phyloP scores from a whole-genome alignment of 2,888 invertebrate genomes.

The Thecocarcelia acutangulata region DNA sequence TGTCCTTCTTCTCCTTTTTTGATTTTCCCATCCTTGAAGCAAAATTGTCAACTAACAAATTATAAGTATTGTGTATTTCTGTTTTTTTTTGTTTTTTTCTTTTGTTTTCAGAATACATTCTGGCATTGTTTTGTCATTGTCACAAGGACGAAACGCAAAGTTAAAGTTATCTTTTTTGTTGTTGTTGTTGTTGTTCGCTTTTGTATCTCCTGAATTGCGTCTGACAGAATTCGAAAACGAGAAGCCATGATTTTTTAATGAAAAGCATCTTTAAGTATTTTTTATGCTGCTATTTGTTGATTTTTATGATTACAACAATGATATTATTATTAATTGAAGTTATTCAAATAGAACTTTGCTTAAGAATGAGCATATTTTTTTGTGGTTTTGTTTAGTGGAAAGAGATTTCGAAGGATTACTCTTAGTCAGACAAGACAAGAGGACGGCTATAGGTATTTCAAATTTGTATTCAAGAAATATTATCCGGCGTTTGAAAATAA shows the following conservation, averaged over 20 bases:
- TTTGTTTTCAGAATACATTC: constrained; percentile 2
- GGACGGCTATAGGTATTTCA: too few relatives aligned
- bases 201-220: constrained; percentile 34
- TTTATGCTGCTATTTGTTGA: constrained; percentile 17
- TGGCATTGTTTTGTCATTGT: constrained; percentile 44
- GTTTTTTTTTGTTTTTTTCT: neutral
- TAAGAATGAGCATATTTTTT: neutral
- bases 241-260: constrained; percentile 27
- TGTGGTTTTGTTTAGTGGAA: too few relatives aligned
- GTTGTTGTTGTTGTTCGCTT: neutral
- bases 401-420: too few relatives aligned
- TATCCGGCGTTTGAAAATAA: too few relatives aligned
- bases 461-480: too few relatives aligned
- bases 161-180: constrained; percentile 32
- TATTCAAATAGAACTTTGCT: constrained; percentile 13
- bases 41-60: constrained; percentile 54
- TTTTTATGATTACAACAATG: constrained; percentile 30
- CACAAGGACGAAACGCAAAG: constrained; percentile 44
- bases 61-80: constrained; percentile 32
- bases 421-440: too few relatives aligned
- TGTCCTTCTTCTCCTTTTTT: constrained; percentile 32
- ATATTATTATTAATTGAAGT: constrained; percentile 33
- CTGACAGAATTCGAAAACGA: constrained; percentile 27
- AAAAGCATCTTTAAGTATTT: constrained; percentile 30
- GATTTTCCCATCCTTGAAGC: constrained; percentile 48